Evolutionary conservation across 2,888 invertebrate genomes (phyloP).

Genomic region (Chymomyza amoena): DNA sequence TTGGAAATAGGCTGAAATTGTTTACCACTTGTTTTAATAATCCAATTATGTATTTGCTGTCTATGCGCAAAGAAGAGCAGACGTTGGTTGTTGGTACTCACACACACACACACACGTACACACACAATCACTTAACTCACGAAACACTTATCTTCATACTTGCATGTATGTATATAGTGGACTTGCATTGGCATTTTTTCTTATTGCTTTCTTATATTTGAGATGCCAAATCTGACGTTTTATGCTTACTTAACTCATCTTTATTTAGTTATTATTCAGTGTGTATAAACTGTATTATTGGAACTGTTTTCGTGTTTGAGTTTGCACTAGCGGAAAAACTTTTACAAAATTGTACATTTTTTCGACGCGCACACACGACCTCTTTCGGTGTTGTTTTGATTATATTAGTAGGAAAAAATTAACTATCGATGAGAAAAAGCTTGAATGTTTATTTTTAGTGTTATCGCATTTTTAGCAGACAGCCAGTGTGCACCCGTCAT

Average conservation of each 20-base stretch:
- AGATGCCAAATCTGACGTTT: neutral
- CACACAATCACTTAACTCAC: neutral
- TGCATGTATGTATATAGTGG: neutral
- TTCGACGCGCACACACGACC: constrained; percentile 53
- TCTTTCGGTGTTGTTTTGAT: constrained; percentile 37
- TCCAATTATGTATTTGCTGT: constrained; percentile 24
- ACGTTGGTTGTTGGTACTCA: neutral
- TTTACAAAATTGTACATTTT: constrained; percentile 26
- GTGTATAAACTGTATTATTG: neutral
- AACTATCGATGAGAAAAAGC: neutral
- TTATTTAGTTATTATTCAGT: neutral
- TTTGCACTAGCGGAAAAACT: constrained; percentile 52
- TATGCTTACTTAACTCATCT: neutral
- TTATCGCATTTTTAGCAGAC: constrained; percentile 19
- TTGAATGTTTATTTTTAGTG: neutral
- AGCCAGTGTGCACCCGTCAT: constrained; percentile 16
- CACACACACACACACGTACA: neutral
- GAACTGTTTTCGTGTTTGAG: neutral
- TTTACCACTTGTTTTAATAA: constrained; percentile 47
- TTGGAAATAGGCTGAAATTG: constrained; percentile 22
- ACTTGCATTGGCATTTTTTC: neutral
- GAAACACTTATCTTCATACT: neutral
- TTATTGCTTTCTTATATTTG: neutral
- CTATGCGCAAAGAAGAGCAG: neutral
- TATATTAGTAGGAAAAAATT: constrained; percentile 5